phyloP scores from a whole-genome alignment of 1,140 invertebrate species.

The Paraescarpia echinospica region DNA sequence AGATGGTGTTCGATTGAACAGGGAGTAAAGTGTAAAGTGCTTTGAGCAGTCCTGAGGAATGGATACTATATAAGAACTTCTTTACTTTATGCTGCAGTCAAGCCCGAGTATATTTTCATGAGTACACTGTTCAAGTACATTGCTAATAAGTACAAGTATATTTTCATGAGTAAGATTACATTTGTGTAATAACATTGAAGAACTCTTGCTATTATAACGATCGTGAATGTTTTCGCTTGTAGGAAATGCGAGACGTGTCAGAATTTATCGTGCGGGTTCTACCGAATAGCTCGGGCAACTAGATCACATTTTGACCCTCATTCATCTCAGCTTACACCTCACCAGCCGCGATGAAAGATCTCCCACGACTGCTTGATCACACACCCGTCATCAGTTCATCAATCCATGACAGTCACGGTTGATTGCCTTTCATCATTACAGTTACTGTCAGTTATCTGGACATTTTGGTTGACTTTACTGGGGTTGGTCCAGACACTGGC shows the following conservation, averaged over 20 bases:
- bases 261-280: background rate
- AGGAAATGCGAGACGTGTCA: background rate
- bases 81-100: no score
- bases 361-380: background rate
- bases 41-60: no score
- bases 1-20: no score
- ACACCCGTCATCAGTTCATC: background rate
- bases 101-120: no score
- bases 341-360: background rate
- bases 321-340: background rate
- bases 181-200: no score
- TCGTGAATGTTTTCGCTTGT: background rate
- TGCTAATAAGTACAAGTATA: no score
- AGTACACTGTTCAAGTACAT: no score
- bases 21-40: no score
- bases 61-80: no score
- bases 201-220: no score
- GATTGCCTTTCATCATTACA: background rate
- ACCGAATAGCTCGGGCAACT: background rate
- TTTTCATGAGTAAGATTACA: no score
- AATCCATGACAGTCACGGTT: background rate
- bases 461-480: background rate
- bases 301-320: background rate
- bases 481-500: background rate
- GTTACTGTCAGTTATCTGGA: background rate